A percentile compares a stretch with the other conserved stretches of the same genome.
Evolutionary conservation across 2,797 vertebrate genomes (phyloP).

Genomic region (Serranus cabrilla): DNA sequence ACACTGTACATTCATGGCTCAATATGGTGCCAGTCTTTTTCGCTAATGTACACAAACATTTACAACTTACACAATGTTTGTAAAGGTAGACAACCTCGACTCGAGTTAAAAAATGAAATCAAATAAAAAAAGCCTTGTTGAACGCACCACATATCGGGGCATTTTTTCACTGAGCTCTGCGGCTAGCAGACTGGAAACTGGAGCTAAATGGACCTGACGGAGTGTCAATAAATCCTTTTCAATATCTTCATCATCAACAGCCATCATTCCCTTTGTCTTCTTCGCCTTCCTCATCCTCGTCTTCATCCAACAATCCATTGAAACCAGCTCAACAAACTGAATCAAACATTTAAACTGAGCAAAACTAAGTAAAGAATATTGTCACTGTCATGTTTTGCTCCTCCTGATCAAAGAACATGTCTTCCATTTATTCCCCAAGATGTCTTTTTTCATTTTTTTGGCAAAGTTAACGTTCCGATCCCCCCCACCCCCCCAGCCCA

Average conservation of each 20-base stretch:
- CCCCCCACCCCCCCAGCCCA: background rate
- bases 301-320: conserved; percentile 46
- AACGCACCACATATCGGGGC: conserved; percentile 49
- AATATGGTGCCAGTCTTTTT: conserved; percentile 69
- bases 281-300: conserved; percentile 17
- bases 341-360: conserved; percentile 56
- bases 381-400: conserved; percentile 59
- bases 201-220: conserved; percentile 47
- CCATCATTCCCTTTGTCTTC: conserved; percentile 19
- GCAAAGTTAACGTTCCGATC: conserved; percentile 65
- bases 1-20: conserved; percentile 77
- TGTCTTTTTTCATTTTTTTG: conserved; percentile 52
- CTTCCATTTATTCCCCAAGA: conserved; percentile 55
- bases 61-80: conserved; percentile 65
- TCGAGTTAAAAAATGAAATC: conserved; percentile 44
- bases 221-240: conserved; percentile 24
- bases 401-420: conserved; percentile 54
- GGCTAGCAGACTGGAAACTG: conserved; percentile 44
- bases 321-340: conserved; percentile 69
- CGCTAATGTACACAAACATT: conserved; percentile 75
- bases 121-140: conserved; percentile 48
- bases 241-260: conserved; percentile 29
- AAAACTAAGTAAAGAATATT: conserved; percentile 58
- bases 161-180: conserved; percentile 38
- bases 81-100: conserved; percentile 47